A percentile compares a stretch with the other conserved stretches of the same genome.
phyloP scores from a whole-genome alignment of 2,888 invertebrate species.

The Arctia plantaginis region DNA sequence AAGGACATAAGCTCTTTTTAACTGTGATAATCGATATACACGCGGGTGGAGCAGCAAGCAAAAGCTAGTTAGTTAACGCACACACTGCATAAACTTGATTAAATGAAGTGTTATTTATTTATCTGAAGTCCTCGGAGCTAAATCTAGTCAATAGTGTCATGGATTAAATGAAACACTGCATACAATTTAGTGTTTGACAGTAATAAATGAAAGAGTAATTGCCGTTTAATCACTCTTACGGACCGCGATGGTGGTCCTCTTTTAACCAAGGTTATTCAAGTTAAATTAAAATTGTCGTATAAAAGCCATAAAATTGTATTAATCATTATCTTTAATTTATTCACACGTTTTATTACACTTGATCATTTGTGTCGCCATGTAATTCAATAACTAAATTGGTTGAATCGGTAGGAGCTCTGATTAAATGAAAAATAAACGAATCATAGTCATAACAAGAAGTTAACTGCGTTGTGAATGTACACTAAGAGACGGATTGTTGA shows the following conservation, averaged over 20 bases:
- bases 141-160: not conserved
- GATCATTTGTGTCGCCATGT: constrained; percentile 26
- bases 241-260: constrained; percentile 6
- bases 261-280: constrained; percentile 6
- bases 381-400: constrained; percentile 44
- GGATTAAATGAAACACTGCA: constrained; percentile 5
- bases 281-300: constrained; percentile 17
- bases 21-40: not conserved
- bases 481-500: not conserved
- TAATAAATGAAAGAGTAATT: not conserved
- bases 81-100: not conserved
- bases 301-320: constrained; percentile 15
- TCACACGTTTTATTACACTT: constrained; percentile 38
- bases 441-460: constrained; percentile 14
- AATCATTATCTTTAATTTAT: constrained; percentile 17
- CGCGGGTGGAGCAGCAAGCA: too few relatives aligned
- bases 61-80: not conserved
- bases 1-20: not conserved
- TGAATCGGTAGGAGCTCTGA: constrained; percentile 32
- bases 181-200: not conserved
- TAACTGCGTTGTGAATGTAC: not conserved
- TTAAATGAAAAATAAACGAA: constrained; percentile 28
- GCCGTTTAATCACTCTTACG: not conserved
- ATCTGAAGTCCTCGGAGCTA: not conserved
- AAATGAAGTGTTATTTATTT: not conserved